phyloP scores from a whole-genome alignment of 2,113 vertebrate genomes.

The Cettia cetti region DNA sequence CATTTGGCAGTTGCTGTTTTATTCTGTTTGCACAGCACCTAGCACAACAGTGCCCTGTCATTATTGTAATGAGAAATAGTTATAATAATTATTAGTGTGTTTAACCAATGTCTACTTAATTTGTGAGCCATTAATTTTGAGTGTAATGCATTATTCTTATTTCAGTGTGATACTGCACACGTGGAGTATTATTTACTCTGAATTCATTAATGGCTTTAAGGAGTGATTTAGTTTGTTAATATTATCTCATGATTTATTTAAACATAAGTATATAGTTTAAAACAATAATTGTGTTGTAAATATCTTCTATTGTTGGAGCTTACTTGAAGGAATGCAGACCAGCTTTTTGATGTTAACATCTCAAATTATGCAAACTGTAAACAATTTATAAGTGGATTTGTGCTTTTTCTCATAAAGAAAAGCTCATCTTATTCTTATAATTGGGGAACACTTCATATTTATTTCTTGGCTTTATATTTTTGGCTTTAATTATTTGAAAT shows the following conservation, averaged over 20 bases:
- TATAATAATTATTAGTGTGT: not conserved
- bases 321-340: constrained; percentile 20
- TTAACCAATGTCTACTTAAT: constrained; percentile 1
- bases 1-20: not conserved
- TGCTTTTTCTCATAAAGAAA: not conserved
- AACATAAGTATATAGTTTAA: not conserved
- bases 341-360: constrained; percentile 26
- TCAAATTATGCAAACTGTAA: constrained; percentile 22
- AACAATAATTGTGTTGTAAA: not conserved
- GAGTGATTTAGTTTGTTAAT: constrained; percentile 34
- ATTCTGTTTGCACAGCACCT: constrained; percentile 20
- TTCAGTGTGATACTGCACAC: not conserved
- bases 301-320: not conserved
- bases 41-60: constrained; percentile 1
- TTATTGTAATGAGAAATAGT: constrained; percentile 42
- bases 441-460: not conserved
- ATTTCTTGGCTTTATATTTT: constrained; percentile 35
- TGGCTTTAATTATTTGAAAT: constrained; percentile 60
- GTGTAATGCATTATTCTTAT: not conserved
- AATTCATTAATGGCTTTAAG: not conserved
- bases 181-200: not conserved
- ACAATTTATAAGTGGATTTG: constrained; percentile 20
- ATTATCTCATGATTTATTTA: constrained; percentile 29
- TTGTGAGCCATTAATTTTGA: constrained; percentile 1
- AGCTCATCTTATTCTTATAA: constrained; percentile 44